These are phyloP conservation scores for Drosophila rellima DNA, from an alignment of 2,888 invertebrate species.

Conservation along the genomic window DNA sequence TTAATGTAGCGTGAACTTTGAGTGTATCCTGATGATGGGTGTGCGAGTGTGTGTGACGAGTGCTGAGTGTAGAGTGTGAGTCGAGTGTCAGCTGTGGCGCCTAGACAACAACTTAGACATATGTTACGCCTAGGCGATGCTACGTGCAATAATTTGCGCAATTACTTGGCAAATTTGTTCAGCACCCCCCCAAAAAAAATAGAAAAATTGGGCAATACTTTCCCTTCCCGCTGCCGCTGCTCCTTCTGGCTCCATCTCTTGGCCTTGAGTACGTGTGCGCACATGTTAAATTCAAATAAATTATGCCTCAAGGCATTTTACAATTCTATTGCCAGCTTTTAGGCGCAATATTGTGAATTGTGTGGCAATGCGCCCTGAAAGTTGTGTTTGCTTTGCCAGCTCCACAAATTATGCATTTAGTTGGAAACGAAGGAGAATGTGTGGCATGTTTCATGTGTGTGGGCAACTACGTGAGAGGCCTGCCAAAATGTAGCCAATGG, in stretches of 20 bases:
- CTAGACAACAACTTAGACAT: slow-evolving; percentile 58
- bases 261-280: slow-evolving; percentile 50
- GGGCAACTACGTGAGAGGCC: slow-evolving; percentile 69
- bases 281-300: slow-evolving; percentile 74
- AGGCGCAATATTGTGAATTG: slow-evolving; percentile 57
- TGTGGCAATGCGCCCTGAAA: slow-evolving; percentile 30
- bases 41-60: not conserved
- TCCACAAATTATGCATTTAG: slow-evolving; percentile 75
- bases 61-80: slow-evolving; percentile 11
- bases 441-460: slow-evolving; percentile 50
- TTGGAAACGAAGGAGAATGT: slow-evolving; percentile 28
- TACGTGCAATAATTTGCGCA: slow-evolving; percentile 80
- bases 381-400: slow-evolving; percentile 23
- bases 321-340: slow-evolving; percentile 74
- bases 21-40: slow-evolving; percentile 11
- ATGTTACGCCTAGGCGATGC: slow-evolving; percentile 66
- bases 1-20: slow-evolving; percentile 76
- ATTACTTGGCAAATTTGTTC: slow-evolving; percentile 72
- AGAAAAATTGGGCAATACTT: slow-evolving; percentile 2
- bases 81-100: slow-evolving; percentile 60
- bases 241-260: slow-evolving; percentile 1
- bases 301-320: slow-evolving; percentile 71
- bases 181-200: not conserved
- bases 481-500: slow-evolving; percentile 56
- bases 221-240: no score